A percentile compares a stretch with the other conserved stretches of the same genome.
Evolutionary conservation across 1,140 invertebrate genomes (phyloP).

Genomic region (Pantala flavescens): DNA sequence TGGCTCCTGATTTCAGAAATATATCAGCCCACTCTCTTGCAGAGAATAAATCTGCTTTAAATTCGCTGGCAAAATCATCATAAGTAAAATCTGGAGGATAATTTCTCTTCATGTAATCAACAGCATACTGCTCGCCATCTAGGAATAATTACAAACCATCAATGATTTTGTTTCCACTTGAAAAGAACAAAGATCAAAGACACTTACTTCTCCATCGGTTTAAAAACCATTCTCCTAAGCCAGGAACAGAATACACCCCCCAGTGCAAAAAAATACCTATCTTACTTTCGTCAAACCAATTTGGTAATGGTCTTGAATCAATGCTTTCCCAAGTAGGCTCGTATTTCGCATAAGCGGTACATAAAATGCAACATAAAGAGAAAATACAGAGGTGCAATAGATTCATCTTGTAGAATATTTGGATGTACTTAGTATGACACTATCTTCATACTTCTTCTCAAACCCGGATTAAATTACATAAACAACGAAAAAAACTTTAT

Average conservation of each 20-base stretch:
- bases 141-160: no score
- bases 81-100: conserved; percentile 73
- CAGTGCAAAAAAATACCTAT: conserved; percentile 90
- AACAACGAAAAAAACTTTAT: no score
- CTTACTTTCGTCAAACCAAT: conserved; percentile 83
- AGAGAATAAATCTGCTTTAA: conserved; percentile 74
- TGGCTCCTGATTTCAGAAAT: conserved; percentile 65
- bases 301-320: conserved; percentile 68
- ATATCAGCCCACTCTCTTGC: conserved; percentile 63
- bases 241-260: conserved; percentile 85
- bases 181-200: not conserved
- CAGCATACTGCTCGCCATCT: not conserved
- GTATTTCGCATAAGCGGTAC: conserved; percentile 31
- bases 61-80: conserved; percentile 72
- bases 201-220: conserved; percentile 50
- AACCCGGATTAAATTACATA: no score
- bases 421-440: no score
- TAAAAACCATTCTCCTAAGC: conserved; percentile 86
- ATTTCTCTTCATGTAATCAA: conserved; percentile 60
- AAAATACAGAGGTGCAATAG: no score
- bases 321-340: conserved; percentile 70
- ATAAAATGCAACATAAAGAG: no score
- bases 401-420: no score
- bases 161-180: no score
- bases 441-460: no score